Evolutionary conservation across 2,113 vertebrate species (phyloP).

Genomic region (Gasterosteus aculeatus): DNA sequence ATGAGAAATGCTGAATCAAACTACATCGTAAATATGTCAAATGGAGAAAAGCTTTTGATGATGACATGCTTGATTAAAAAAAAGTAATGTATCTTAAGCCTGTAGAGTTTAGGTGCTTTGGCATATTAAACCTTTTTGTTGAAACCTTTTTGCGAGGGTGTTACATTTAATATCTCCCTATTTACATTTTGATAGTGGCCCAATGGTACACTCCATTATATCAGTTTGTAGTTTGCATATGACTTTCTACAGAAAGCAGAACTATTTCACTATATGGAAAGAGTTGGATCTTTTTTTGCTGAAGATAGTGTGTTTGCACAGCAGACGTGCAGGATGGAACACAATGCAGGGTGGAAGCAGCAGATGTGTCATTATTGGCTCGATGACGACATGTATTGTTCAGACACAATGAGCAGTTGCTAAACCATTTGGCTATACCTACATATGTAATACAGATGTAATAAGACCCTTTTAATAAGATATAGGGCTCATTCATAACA

Average conservation of each 20-base stretch:
- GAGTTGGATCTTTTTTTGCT: neutral
- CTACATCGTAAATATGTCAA: neutral
- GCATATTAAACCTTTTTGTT: neutral
- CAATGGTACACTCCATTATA: neutral
- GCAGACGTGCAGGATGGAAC: slow-evolving; percentile 8
- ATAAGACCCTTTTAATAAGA: neutral
- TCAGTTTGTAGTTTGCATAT: neutral
- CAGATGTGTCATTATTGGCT: slow-evolving; percentile 19
- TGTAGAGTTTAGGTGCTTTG: neutral
- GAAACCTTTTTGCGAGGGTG: neutral
- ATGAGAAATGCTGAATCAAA: neutral
- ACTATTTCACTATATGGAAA: neutral
- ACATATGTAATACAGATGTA: neutral
- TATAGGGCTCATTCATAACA: neutral
- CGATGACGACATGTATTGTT: slow-evolving; percentile 16
- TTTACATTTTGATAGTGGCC: neutral
- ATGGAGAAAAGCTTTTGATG: neutral
- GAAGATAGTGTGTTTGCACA: slow-evolving; percentile 42
- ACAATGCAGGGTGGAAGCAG: slow-evolving; percentile 13
- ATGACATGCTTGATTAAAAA: too few relatives aligned
- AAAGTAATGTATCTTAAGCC: neutral
- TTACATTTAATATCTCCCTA: neutral
- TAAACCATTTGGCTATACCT: neutral
- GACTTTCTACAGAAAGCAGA: slow-evolving; percentile 1
- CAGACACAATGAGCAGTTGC: slow-evolving; percentile 17